phyloP scores from a whole-genome alignment of 2,113 vertebrate species.

The Cyanoderma ruficeps region DNA sequence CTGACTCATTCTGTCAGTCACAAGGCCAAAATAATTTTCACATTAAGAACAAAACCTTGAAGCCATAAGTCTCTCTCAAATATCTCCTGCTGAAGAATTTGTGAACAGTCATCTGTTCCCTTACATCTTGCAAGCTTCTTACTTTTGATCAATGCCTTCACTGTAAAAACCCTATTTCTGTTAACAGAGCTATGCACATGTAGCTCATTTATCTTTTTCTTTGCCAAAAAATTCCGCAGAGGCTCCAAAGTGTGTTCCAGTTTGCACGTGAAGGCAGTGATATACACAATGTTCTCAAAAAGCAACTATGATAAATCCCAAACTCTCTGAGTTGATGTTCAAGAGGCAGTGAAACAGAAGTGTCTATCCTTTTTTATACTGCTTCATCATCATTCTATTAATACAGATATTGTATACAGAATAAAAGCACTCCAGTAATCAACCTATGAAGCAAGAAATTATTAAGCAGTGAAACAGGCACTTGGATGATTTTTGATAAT shows the following conservation, averaged over 20 bases:
- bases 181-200: background rate
- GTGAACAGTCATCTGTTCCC: background rate
- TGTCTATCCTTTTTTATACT: background rate
- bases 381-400: background rate
- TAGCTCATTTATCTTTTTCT: background rate
- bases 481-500: background rate
- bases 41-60: background rate
- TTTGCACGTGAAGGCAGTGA: background rate
- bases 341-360: background rate
- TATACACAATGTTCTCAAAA: background rate
- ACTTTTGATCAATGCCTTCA: background rate
- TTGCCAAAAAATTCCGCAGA: background rate
- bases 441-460: background rate
- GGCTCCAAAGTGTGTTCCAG: background rate
- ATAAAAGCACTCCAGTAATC: background rate
- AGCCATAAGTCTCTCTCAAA: background rate
- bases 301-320: background rate
- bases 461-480: background rate
- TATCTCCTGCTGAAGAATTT: background rate
- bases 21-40: constrained; percentile 2
- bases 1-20: constrained; percentile 38
- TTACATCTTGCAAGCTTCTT: background rate
- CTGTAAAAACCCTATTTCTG: background rate
- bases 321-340: background rate
- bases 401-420: background rate